Conservation (phyloP, 1,140 invertebrate genomes). For the Mactra quadrangularis region DNA sequence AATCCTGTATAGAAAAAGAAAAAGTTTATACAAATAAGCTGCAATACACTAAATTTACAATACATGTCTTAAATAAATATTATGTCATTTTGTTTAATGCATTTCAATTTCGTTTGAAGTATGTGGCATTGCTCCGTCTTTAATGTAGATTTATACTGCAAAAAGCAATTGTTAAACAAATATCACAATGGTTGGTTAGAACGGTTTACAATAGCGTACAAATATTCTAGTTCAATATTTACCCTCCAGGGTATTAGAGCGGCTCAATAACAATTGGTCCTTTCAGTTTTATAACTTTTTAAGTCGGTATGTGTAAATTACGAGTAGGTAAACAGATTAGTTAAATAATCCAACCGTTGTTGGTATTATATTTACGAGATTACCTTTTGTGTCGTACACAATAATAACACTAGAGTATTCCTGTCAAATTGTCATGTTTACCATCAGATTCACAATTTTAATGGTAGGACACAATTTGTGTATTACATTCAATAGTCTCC, state of each 20-base stretch:
- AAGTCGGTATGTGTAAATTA: conserved; percentile 48
- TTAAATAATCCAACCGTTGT: conserved; percentile 44
- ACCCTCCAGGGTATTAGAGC: conserved; percentile 40
- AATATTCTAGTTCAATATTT: conserved; percentile 9
- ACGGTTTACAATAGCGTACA: conserved; percentile 30
- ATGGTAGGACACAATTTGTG: conserved; percentile 4
- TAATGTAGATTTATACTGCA: conserved; percentile 41
- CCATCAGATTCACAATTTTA: neutral
- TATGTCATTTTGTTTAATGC: conserved; percentile 32
- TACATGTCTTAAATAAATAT: conserved; percentile 1
- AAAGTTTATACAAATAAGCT: too few relatives aligned
- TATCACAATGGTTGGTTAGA: conserved; percentile 39
- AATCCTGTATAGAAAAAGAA: too few relatives aligned
- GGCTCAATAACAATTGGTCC: conserved; percentile 35
- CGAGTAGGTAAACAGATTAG: conserved; percentile 50
- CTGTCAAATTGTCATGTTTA: conserved; percentile 18
- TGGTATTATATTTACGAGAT: conserved; percentile 46
- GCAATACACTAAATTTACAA: too few relatives aligned
- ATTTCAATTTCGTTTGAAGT: conserved; percentile 36
- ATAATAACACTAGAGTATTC: conserved; percentile 8
- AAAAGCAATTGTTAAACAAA: conserved; percentile 48
- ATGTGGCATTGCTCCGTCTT: conserved; percentile 29
- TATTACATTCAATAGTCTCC: conserved; percentile 12
- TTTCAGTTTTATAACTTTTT: conserved; percentile 37
- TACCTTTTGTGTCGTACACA: conserved; percentile 36